phyloP scores from a whole-genome alignment of 2,888 invertebrate genomes.

The Cancer borealis region DNA sequence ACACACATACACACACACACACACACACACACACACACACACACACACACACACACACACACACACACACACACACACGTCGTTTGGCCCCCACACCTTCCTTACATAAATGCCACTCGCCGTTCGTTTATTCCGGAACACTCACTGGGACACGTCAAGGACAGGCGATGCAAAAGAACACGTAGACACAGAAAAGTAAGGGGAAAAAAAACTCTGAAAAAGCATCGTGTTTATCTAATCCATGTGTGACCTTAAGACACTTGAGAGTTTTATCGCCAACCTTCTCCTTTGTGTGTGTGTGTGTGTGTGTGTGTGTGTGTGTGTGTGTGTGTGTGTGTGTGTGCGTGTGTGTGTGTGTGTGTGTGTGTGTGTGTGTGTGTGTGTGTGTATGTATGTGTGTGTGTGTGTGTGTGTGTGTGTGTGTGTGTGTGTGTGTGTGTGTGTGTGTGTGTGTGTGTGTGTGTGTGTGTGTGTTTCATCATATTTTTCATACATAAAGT shows the following conservation, averaged over 20 bases:
- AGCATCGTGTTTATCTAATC: not conserved
- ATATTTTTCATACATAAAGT: too few species aligned
- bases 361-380: slow-evolving; percentile 30
- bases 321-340: slow-evolving; percentile 40
- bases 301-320: slow-evolving; percentile 33
- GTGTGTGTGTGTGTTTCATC: not conserved
- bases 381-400: not conserved
- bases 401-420: slow-evolving; percentile 40
- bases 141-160: not conserved
- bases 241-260: slow-evolving; percentile 9
- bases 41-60: slow-evolving; percentile 21
- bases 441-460: slow-evolving; percentile 36
- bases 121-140: slow-evolving; percentile 20
- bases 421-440: slow-evolving; percentile 37
- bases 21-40: not conserved
- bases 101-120: not conserved
- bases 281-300: slow-evolving; percentile 15
- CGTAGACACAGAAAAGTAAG: not conserved
- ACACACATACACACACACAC: slow-evolving; percentile 11
- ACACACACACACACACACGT: not conserved
- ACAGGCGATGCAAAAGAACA: not conserved
- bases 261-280: slow-evolving; percentile 9
- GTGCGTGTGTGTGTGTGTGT: slow-evolving; percentile 28
- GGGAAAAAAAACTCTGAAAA: not conserved
- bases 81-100: not conserved